Evolutionary conservation across 2,888 invertebrate genomes (phyloP), one percentile per base, ranked within the genome.

Genomic region (Galeruca laticollis): DNA sequence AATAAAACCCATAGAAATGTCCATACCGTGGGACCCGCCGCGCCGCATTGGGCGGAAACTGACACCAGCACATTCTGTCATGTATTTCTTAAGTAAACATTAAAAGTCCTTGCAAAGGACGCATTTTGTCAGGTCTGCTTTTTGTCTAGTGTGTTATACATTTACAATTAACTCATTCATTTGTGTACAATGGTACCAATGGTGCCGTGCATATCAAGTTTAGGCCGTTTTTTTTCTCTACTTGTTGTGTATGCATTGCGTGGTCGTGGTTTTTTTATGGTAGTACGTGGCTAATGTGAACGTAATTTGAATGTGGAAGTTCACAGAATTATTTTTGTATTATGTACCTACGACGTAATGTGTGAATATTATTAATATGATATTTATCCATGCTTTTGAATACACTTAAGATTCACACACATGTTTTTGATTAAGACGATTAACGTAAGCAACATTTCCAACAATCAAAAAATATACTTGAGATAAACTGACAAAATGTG

Each of bases 41-140:
- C 73, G 73, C 66, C 70, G 63, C 68, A 9, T 63, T 68, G 64
- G 61, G 52, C 70, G 62, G 66, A 68, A 68, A 68, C 64, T 61
- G 51, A 73, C 60, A 60, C 70, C 59, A 60, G 40, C 33, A 49
- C 70, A 73, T 73, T 73, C 73, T 63, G 37, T 70, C 62, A 70
- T 70, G 73, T 69, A 67, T 64, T 71, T 68, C 61, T 68, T 71
- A 69, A 73, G 75, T 75, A 77, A 76, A 77, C 76, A 76, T 70
- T 72, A 69, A 75, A 76, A 75, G 80, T 79, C 80, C 80, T 80
- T 81, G 79, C 72, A 79, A 81, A 81, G 80, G 80, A 79, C 80
- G 76, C 80, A 81, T 81, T 75, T 75, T 75, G 61, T 77, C 80
- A 79, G 77, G 78, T 76, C 74, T 70, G 73, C 64, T 66, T 72